These are phyloP conservation scores for Mesoclemmys tuberculata DNA, from an alignment of 2,113 vertebrate species.

Conservation along the genomic window DNA sequence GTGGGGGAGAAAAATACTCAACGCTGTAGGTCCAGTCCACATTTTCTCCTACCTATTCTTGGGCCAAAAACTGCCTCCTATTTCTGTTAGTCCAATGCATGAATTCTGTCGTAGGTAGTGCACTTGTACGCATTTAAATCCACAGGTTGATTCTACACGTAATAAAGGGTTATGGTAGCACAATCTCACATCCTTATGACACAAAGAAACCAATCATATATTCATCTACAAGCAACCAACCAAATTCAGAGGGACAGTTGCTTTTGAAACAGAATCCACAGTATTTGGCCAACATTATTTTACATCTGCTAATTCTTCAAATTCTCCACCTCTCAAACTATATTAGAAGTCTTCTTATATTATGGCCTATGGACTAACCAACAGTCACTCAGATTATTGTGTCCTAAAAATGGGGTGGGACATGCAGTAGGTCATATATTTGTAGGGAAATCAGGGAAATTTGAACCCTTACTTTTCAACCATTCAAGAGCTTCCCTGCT, in stretches of 20 bases:
- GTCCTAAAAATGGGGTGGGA: background rate
- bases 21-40: background rate
- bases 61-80: background rate
- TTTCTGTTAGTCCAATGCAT: background rate
- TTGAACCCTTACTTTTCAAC: background rate
- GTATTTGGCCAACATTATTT: accelerated
- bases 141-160: background rate
- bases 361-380: accelerated
- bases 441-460: background rate
- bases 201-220: background rate
- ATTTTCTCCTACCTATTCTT: background rate
- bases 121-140: accelerated
- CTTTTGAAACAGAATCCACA: background rate
- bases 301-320: background rate
- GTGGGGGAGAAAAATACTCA: accelerated
- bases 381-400: accelerated
- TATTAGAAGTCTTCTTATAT: background rate
- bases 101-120: background rate
- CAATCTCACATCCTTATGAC: background rate
- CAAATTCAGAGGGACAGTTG: background rate
- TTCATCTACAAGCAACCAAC: background rate
- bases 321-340: background rate
- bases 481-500: background rate
- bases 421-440: background rate
- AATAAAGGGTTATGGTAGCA: background rate